Percentiles rank a stretch among this genome's conserved stretches.
Evolutionary conservation across 2,797 vertebrate species (phyloP).

Genomic region (Falco columbarius): DNA sequence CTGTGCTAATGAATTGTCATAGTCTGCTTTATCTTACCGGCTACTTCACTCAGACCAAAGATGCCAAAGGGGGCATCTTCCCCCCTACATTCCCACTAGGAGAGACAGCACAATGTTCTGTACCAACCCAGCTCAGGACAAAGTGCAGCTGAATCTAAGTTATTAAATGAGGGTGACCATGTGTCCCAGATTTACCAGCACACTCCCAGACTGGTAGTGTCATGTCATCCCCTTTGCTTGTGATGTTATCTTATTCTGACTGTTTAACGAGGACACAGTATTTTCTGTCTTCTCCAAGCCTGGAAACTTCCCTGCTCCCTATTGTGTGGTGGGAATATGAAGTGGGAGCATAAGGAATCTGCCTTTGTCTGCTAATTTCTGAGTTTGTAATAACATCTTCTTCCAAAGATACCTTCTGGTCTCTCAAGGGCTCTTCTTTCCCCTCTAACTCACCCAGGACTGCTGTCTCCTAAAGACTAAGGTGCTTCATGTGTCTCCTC

Average conservation of each 20-base stretch:
- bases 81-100: fast-evolving
- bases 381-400: neutral
- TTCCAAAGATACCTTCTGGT: neutral
- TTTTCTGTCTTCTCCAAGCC: neutral
- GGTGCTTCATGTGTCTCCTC: neutral
- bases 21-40: neutral
- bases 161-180: neutral
- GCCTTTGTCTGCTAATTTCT: neutral
- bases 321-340: neutral
- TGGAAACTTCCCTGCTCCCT: neutral
- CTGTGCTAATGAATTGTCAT: neutral
- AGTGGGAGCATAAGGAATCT: neutral
- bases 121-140: neutral
- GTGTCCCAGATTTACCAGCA: neutral
- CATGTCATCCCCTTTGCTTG: neutral
- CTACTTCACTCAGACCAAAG: neutral
- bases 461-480: neutral
- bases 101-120: neutral
- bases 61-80: too few relatives aligned
- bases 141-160: neutral
- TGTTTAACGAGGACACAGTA: neutral
- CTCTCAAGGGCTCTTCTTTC: neutral
- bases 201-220: fast-evolving
- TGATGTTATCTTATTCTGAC: neutral
- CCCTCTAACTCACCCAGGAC: neutral